phyloP scores from a whole-genome alignment of 2,888 invertebrate genomes.

The Atethmia centrago region DNA sequence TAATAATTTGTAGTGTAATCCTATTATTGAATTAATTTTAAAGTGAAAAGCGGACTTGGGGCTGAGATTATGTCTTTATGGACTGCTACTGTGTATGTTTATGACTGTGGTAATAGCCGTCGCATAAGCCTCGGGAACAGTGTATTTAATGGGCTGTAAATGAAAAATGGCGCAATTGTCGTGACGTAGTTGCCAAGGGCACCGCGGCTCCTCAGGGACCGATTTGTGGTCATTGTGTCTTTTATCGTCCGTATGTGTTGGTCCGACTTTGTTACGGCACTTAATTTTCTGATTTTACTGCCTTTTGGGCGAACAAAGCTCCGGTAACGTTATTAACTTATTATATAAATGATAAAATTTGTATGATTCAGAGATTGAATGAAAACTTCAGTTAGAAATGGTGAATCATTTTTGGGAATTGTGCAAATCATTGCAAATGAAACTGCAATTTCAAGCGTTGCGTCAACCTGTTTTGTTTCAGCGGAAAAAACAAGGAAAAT shows the following conservation, averaged over 20 bases:
- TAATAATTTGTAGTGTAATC: conserved; percentile 55
- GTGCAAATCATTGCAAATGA: neutral
- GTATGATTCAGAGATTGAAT: neutral
- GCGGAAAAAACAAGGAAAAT: neutral
- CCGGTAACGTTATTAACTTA: conserved; percentile 1
- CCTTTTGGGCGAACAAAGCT: conserved; percentile 18
- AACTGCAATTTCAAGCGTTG: neutral
- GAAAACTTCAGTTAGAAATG: neutral
- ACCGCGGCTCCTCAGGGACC: conserved; percentile 58
- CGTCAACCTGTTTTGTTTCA: neutral
- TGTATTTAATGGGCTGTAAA: conserved; percentile 84
- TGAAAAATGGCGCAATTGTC: conserved; percentile 81
- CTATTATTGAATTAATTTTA: conserved; percentile 63
- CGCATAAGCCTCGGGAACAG: conserved; percentile 74
- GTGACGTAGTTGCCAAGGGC: conserved; percentile 71
- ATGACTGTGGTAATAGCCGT: conserved; percentile 78
- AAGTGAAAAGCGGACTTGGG: conserved; percentile 46
- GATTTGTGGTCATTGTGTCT: conserved; percentile 66
- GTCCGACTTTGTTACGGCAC: conserved; percentile 49
- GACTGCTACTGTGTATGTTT: conserved; percentile 74
- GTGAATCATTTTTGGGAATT: neutral
- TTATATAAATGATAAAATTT: conserved; percentile 9
- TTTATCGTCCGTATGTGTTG: conserved; percentile 75
- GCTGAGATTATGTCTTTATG: conserved; percentile 59
- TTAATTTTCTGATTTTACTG: conserved; percentile 56